Conservation (phyloP, 2,113 vertebrate genomes). For the Oryzias curvinotus region DNA sequence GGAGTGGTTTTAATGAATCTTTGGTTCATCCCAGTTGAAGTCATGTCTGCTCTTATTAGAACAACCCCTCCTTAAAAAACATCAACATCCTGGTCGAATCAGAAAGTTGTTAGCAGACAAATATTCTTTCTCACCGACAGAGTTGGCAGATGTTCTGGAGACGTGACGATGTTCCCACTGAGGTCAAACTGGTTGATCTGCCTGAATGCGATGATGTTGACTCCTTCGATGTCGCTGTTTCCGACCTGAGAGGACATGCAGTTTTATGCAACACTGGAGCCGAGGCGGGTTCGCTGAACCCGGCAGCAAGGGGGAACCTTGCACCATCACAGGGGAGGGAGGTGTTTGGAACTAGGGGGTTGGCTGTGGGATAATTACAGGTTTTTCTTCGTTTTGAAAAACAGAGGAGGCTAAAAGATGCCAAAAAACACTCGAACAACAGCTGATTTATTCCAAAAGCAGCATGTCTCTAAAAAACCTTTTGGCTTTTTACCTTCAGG, state of each 20-base stretch:
- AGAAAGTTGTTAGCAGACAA: too few species aligned
- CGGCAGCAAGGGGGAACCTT: constrained; percentile 38
- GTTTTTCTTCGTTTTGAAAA: constrained; percentile 40
- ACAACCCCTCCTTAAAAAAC: too few species aligned
- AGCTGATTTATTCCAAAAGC: too few species aligned
- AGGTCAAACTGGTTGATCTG: constrained; percentile 98
- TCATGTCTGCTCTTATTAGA: too few species aligned
- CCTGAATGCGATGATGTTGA: constrained; percentile 96
- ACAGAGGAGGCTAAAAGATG: not conserved
- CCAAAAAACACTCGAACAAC: not conserved
- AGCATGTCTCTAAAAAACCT: too few species aligned
- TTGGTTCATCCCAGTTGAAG: too few species aligned
- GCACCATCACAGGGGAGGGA: constrained; percentile 43
- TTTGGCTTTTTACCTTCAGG: too few species aligned
- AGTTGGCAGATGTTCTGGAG: constrained; percentile 89
- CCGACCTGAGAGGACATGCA: constrained; percentile 80
- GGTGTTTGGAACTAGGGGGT: constrained; percentile 44
- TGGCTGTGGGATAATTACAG: constrained; percentile 44
- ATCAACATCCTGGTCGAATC: too few species aligned
- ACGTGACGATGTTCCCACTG: constrained; percentile 93
- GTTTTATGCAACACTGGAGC: too few species aligned
- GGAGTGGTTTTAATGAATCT: too few species aligned
- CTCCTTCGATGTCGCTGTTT: constrained; percentile 87
- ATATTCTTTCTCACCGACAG: constrained; percentile 81
- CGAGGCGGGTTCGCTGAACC: not conserved